Evolutionary conservation across 2,888 invertebrate species (phyloP).

Genomic region (Altica lythri): DNA sequence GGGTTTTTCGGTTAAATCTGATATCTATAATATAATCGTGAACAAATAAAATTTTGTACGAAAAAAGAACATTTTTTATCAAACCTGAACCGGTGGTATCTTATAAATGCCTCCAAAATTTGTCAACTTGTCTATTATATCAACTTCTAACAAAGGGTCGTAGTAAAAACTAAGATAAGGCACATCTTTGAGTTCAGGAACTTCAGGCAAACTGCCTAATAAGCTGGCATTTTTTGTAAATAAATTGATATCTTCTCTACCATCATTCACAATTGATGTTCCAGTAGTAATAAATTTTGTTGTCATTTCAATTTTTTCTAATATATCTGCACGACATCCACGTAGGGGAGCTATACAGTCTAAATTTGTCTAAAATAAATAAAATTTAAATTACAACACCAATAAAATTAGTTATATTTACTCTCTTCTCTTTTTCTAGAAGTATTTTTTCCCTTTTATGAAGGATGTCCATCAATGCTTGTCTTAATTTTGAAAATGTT

Average conservation of each 20-base stretch:
- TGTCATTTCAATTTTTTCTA: conserved; percentile 53
- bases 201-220: conserved; percentile 61
- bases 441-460: conserved; percentile 45
- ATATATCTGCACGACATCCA: conserved; percentile 54
- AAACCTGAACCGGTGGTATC: conserved; percentile 52
- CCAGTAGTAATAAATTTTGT: conserved; percentile 49
- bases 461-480: conserved; percentile 42
- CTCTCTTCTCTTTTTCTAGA: conserved; percentile 42
- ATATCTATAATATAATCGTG: conserved; percentile 59
- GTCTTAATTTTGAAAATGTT: conserved; percentile 47
- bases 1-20: conserved; percentile 59
- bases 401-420: conserved; percentile 19
- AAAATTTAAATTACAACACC: conserved; percentile 3
- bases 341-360: conserved; percentile 54
- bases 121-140: conserved; percentile 43
- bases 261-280: conserved; percentile 35
- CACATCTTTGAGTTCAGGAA: conserved; percentile 62
- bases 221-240: conserved; percentile 46
- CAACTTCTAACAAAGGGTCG: conserved; percentile 48
- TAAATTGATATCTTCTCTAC: conserved; percentile 39
- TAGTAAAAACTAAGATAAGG: conserved; percentile 61
- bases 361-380: conserved; percentile 43
- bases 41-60: too few relatives aligned
- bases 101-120: conserved; percentile 48
- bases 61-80: background rate